These are phyloP conservation scores for Patiria miniata DNA, from an alignment of 35 echinoderm and acorn worm genomes.

Conservation along the genomic window DNA sequence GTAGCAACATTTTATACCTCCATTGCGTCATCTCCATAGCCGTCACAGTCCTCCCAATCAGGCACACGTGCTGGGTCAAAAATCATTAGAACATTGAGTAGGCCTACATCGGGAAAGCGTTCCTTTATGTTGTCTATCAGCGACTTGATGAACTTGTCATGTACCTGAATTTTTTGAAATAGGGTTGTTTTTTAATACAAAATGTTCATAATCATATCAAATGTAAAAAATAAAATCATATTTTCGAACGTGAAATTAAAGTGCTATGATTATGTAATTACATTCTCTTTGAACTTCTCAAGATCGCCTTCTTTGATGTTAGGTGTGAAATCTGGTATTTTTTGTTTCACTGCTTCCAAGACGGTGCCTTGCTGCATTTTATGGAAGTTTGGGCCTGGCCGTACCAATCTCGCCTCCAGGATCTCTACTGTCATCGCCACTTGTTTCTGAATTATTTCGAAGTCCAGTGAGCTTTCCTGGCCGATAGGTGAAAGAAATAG, in stretches of 20 bases:
- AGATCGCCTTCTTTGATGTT: conserved; percentile 3
- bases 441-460: background rate
- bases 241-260: background rate
- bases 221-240: background rate
- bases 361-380: conserved; percentile 7
- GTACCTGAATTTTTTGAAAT: conserved; percentile 5
- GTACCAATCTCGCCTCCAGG: background rate
- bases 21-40: conserved; percentile 1
- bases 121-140: conserved; percentile 4
- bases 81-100: background rate
- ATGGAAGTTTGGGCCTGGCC: background rate
- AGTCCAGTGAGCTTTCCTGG: conserved; percentile 3
- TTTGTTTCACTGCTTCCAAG: background rate
- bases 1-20: background rate
- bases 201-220: conserved; percentile 5
- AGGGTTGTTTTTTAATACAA: background rate
- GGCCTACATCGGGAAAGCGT: background rate
- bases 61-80: background rate
- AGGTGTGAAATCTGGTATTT: background rate
- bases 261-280: background rate
- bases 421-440: background rate
- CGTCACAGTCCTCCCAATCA: background rate
- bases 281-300: background rate
- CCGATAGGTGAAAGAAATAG: background rate
- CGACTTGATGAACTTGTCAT: background rate